Base-by-base conservation (phyloP, 2,113 vertebrate species). In the Equus quagga region DNA sequence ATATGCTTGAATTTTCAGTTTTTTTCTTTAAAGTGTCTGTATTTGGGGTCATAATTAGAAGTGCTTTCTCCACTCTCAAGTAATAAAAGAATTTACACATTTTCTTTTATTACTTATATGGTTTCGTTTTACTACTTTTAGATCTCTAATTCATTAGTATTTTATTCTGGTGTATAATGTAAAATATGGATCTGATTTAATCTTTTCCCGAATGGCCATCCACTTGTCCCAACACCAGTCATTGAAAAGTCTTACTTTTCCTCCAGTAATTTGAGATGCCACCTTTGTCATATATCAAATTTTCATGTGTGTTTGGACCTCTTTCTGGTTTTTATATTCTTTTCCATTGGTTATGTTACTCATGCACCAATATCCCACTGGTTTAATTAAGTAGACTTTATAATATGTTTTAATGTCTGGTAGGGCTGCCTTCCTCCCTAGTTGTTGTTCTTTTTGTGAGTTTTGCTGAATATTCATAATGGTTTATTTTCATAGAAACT, bases 31-130 rank as follows among this genome's bases (percentile, higher is more conserved):
- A 91, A 92, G 7, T 2, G 56, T 95, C n/a, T 65, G 44, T 62
- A 33, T 94, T 95, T 87, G 13, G 44, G 18, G 36, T 79, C 56
- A 76, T 64, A 90, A 79, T 81, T 94, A 58, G 46, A 95, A 96
- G 65, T 69, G 73, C 26, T 73, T 81, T 87, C 24, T 18, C 33
- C 3, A 21, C 3, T 64, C 36, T 15, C 18, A 87, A 3, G 18
- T 92, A 81, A 69, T 56, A 86, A 85, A 81, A 46, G 36, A 88
- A 69, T 75, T 85, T 56, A 33, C 12, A 21, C 5, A 44, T 82
- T 87, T 93, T 91, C 41, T 83, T 62, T 3, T 70, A n/a, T 88
- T 33, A 73, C 14, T 84, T 86, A 36, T 1, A 36, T 76, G 49
- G 24, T 70, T 96, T 94, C 19, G 31, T 97, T 93, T 64, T 62